Evolutionary conservation across 2,797 vertebrate species (phyloP), one percentile per base, ranked within the genome.

Genomic region (Myoxocephalus aenaeus): DNA sequence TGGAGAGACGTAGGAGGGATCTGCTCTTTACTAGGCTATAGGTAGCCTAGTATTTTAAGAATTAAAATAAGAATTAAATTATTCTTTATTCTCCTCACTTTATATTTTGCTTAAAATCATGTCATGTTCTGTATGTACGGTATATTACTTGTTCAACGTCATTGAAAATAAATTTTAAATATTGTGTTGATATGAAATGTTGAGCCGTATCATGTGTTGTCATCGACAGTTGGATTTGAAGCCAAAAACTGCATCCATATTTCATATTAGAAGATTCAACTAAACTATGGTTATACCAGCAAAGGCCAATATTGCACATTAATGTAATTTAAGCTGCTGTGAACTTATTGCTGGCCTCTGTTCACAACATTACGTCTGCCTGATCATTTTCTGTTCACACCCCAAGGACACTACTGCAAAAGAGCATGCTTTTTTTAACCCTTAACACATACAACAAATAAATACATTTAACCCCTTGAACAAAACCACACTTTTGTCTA

Each of bases 121-220:
- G 2, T 66, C 50, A 58, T 73, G 51, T 40, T 68, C 69, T 67
- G 54, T 75, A 50, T n/a, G 50, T 79, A 25, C 15, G 68, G 54
- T 80, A 18, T 71, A 62, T 79, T 14, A 14, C 63, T 62, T 34
- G 58, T 65, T 38, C 11, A 64, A 68, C 62, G 62, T 72, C 25
- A 10, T 42, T 80, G 70, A 71, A 38, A 87, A 90, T 87, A 87
- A 74, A 91, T 83, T 85, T 85, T 2, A 80, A 90, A 75, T 74
- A 75, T 57, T 71, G 75, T 63, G 75, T 87, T 73, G 50, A 75
- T 63, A 80, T 68, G 59, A 88, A 84, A 77, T 13, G 6, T 63
- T 36, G 48, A 61, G 46, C 18, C 2, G 13, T 10, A 38, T 84
- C 44, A 34, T 82, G 18, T 56, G 1, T 67, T 38, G 36, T 56